Evolutionary conservation across 1,140 invertebrate species (phyloP).

Genomic region (Danaus melanippus): DNA sequence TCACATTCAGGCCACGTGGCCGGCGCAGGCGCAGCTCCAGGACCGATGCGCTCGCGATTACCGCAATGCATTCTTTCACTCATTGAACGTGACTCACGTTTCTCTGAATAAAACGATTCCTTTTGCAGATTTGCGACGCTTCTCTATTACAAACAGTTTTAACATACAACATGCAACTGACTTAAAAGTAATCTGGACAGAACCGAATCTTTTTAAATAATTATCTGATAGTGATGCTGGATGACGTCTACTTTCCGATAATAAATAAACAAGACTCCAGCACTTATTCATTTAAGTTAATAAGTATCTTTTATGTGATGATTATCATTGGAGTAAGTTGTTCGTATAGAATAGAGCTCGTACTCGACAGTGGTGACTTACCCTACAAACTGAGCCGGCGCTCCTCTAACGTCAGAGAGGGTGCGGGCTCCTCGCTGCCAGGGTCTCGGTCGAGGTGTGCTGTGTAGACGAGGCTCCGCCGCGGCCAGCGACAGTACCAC

Average conservation of each 20-base stretch:
- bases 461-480: conserved; percentile 34
- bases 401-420: conserved; percentile 31
- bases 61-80: conserved; percentile 22
- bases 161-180: no score
- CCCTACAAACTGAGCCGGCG: conserved; percentile 53
- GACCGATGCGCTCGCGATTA: conserved; percentile 33
- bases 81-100: conserved; percentile 21
- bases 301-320: no score
- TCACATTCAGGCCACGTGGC: conserved; percentile 14
- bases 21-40: conserved; percentile 11
- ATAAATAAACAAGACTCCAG: no score
- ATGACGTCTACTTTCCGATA: no score
- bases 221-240: no score
- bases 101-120: conserved; percentile 14
- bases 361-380: conserved; percentile 20
- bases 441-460: conserved; percentile 41
- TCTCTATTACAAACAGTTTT: conserved; percentile 1
- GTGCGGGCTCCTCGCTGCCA: conserved; percentile 46
- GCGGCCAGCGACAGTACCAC: conserved; percentile 35
- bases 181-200: no score
- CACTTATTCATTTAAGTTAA: no score
- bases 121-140: conserved; percentile 15
- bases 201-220: no score
- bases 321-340: no score
- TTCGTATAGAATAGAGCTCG: background rate